These are phyloP conservation scores for Scelioninae gen. 2 DNA, from an alignment of 2,888 invertebrate genomes.

Conservation along the genomic window DNA sequence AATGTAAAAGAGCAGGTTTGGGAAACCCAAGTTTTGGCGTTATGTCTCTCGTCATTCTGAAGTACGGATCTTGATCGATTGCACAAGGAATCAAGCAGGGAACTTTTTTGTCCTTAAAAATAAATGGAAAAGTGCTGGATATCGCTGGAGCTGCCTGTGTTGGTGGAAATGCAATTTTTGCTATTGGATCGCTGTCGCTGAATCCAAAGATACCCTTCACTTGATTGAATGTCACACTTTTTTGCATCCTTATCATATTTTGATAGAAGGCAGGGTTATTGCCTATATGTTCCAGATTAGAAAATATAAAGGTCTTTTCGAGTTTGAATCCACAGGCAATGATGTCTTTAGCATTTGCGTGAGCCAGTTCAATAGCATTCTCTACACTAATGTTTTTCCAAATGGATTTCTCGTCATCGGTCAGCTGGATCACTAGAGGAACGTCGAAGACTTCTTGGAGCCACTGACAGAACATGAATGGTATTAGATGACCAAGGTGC, in stretches of 20 bases:
- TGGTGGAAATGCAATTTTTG: conserved; percentile 97
- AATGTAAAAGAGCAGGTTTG: conserved; percentile 92
- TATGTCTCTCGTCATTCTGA: conserved; percentile 99
- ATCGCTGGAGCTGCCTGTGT: conserved; percentile 97
- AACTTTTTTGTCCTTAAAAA: conserved; percentile 88
- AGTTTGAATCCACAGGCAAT: conserved; percentile 96
- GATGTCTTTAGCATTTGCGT: conserved; percentile 97
- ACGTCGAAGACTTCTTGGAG: conserved; percentile 97
- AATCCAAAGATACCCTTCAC: conserved; percentile 99
- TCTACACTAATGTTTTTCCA: conserved; percentile 97
- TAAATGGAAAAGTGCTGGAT: conserved; percentile 91
- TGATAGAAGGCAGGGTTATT: conserved; percentile 90
- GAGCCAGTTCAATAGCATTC: conserved; percentile 88
- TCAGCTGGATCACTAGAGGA: conserved; percentile 96
- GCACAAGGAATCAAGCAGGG: conserved; percentile 96
- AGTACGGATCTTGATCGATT: conserved; percentile 99
- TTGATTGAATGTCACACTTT: conserved; percentile 97
- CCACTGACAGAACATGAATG: conserved; percentile 95
- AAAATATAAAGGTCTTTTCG: conserved; percentile 97
- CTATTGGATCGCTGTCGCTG: conserved; percentile 95
- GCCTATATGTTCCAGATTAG: conserved; percentile 95
- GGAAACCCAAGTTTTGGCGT: conserved; percentile 91
- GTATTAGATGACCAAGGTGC: conserved; percentile 98
- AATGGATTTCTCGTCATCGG: conserved; percentile 98
- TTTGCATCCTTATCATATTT: conserved; percentile 94